Evolutionary conservation across 2,888 invertebrate genomes (phyloP).

Genomic region (Halictus quadricinctus): DNA sequence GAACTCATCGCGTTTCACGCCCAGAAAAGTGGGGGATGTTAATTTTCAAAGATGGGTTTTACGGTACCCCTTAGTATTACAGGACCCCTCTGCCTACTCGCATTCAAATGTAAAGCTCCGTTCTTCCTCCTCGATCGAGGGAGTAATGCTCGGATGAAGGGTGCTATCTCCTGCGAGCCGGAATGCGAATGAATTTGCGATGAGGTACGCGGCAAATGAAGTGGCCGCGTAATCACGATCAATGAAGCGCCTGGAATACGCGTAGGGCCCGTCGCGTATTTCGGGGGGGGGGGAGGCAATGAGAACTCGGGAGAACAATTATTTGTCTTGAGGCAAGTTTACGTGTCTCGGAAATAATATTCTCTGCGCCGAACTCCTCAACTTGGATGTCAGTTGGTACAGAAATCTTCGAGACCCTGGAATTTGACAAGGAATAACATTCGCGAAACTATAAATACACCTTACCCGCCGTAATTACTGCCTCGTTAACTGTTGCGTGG

Average conservation of each 20-base stretch:
- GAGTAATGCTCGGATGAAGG: constrained; percentile 61
- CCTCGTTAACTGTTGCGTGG: not conserved
- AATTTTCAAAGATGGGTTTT: constrained; percentile 10
- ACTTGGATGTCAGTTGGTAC: constrained; percentile 5
- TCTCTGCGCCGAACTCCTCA: not conserved
- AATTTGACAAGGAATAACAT: not conserved
- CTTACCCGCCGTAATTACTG: not conserved
- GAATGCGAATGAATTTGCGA: constrained; percentile 65
- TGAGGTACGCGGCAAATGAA: constrained; percentile 60
- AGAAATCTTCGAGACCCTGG: not conserved
- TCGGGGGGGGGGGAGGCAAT: not conserved
- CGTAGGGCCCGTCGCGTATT: not conserved
- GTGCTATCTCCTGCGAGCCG: constrained; percentile 52
- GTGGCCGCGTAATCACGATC: constrained; percentile 61
- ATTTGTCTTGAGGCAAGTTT: not conserved
- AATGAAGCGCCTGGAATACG: constrained; percentile 35
- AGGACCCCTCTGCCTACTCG: constrained; percentile 27
- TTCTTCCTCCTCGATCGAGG: constrained; percentile 57
- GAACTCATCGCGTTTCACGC: not conserved
- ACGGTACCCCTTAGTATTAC: constrained; percentile 10
- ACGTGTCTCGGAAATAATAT: constrained; percentile 18
- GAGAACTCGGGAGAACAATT: constrained; percentile 18
- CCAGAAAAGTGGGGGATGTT: not conserved
- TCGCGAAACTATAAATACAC: not conserved
- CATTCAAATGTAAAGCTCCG: constrained; percentile 56